These are phyloP conservation scores for Colletes collaris DNA, from an alignment of 2,888 invertebrate genomes.

Conservation along the genomic window DNA sequence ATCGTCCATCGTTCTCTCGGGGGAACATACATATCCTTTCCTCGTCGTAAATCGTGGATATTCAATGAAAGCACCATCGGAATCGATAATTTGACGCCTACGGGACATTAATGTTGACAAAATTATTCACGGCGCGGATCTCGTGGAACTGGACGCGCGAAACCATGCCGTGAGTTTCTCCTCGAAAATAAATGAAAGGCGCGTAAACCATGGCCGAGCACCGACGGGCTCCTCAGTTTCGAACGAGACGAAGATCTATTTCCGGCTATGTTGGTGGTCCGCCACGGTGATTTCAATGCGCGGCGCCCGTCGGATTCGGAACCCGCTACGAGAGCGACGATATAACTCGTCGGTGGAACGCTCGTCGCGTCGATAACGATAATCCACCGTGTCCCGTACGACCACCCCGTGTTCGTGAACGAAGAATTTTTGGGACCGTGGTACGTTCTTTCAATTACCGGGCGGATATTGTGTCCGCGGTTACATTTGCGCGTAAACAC, in stretches of 20 bases:
- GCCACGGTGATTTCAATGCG: conserved; percentile 79
- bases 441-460: conserved; percentile 49
- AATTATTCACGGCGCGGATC: conserved; percentile 28
- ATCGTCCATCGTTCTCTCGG: conserved; percentile 5
- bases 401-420: background rate
- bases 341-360: conserved; percentile 57
- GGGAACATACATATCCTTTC: background rate
- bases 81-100: conserved; percentile 27
- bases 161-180: conserved; percentile 20
- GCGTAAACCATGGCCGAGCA: background rate
- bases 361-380: conserved; percentile 38
- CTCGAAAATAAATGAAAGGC: conserved; percentile 21
- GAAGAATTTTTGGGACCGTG: background rate
- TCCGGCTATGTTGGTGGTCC: conserved; percentile 51
- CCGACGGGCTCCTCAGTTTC: conserved; percentile 2
- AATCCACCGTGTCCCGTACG: background rate
- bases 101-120: conserved; percentile 10
- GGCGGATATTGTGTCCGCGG: conserved; percentile 18
- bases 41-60: background rate
- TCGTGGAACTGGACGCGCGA: background rate
- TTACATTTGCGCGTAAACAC: conserved; percentile 47
- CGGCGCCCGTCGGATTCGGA: conserved; percentile 77
- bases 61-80: conserved; percentile 6
- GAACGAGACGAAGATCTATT: conserved; percentile 32
- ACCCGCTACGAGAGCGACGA: conserved; percentile 37